Evolutionary conservation across 2,888 invertebrate genomes (phyloP).

Genomic region (Drosophila neoperkinsi): DNA sequence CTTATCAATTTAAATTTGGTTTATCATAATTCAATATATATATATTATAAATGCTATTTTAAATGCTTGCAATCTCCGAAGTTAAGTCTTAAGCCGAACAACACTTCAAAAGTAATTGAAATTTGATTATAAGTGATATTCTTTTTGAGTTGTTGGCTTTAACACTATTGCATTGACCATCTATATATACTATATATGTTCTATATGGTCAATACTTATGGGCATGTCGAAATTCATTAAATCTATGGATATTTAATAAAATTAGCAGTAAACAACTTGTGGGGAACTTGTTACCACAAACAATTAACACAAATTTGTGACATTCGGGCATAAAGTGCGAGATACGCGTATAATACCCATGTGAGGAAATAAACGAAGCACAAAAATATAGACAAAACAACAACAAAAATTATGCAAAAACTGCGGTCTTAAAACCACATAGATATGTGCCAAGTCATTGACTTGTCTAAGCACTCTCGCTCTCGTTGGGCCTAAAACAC

Average conservation of each 20-base stretch:
- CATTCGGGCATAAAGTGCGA: slow-evolving; percentile 32
- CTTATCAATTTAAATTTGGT: not conserved
- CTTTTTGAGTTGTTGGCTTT: not conserved
- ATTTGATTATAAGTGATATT: not conserved
- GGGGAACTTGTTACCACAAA: slow-evolving; percentile 41
- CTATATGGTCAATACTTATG: not conserved
- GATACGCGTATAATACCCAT: slow-evolving; percentile 16
- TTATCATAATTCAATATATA: not conserved
- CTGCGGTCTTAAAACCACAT: slow-evolving; percentile 37
- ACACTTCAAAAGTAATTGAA: not conserved
- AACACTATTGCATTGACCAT: not conserved
- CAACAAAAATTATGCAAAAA: slow-evolving; percentile 43
- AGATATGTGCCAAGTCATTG: slow-evolving; percentile 65
- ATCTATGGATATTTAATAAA: slow-evolving; percentile 18
- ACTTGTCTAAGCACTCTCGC: slow-evolving; percentile 53
- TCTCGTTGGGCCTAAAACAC: slow-evolving; percentile 31
- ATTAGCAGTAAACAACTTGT: slow-evolving; percentile 34
- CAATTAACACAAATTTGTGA: slow-evolving; percentile 62
- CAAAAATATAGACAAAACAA: slow-evolving; percentile 8
- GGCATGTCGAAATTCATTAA: slow-evolving; percentile 14
- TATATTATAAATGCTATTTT: not conserved
- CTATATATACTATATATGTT: not conserved
- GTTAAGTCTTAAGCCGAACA: not conserved
- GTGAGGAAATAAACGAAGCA: slow-evolving; percentile 21
- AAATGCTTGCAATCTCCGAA: not conserved